Percentiles rank a stretch among this genome's conserved stretches.
Conservation (phyloP, 2,113 vertebrate species). For the Marmota flaviventris region DNA sequence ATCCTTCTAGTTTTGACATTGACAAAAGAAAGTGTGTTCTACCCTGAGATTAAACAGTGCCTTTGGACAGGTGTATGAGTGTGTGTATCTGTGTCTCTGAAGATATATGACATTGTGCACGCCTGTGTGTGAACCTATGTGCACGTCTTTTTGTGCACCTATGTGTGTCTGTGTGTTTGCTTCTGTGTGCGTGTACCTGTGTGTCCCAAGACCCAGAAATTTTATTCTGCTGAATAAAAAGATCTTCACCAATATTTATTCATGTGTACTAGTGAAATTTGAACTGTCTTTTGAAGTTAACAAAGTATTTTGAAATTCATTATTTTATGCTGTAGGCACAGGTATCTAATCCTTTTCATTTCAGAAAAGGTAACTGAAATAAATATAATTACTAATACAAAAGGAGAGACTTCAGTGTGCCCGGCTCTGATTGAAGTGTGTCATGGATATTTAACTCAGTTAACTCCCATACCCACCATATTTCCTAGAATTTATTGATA, state of each 20-base stretch:
- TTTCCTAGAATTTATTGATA: not conserved
- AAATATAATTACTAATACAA: conserved; percentile 37
- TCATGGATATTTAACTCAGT: conserved; percentile 36
- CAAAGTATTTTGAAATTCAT: not conserved
- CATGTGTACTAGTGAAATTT: not conserved
- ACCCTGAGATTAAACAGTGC: not conserved
- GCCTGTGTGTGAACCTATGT: not conserved
- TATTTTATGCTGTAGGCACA: not conserved
- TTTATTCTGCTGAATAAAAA: not conserved
- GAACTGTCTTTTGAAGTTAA: not conserved
- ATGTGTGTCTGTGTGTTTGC: not conserved
- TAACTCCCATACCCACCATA: not conserved
- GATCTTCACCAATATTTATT: not conserved
- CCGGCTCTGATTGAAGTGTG: not conserved
- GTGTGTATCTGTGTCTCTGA: not conserved
- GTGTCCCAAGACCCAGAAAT: not conserved
- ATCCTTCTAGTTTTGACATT: not conserved
- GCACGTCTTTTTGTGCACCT: not conserved
- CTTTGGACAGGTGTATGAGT: not conserved
- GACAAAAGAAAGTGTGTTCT: not conserved
- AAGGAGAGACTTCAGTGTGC: not conserved
- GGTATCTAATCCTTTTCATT: not conserved
- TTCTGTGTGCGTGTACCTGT: not conserved
- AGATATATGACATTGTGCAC: not conserved
- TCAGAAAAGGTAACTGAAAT: conserved; percentile 17